Evolutionary conservation across 2,888 invertebrate genomes (phyloP), one percentile per base, ranked within the genome.

Genomic region (Tanytarsus gracilentus): DNA sequence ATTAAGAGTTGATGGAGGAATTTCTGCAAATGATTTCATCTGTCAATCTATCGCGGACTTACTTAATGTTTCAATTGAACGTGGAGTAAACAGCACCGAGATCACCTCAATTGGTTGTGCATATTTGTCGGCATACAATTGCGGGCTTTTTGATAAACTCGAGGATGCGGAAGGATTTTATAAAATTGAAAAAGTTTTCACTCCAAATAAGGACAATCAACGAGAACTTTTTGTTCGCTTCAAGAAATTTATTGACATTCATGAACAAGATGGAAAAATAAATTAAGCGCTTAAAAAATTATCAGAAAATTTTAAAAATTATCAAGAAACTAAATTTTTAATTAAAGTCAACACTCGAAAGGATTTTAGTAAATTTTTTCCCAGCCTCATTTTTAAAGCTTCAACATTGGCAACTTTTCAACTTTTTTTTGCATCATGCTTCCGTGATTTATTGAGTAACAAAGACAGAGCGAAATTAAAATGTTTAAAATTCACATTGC

Each of bases 1-100:
- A 72, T 74, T 36, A 68, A 95, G 96, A 68, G 81, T 93, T 62
- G 93, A 96, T 72, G 97, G 97, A 2, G 97, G 97, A n/a, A 94
- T 97, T n/a, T 86, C 94, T 0, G 84, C 83, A 64, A 97, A 95
- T 72, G 85, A 94, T 73, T 97, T 97, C 69, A 77, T 97, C 44
- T 84, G 90, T 66, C 95, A 96, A 71, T 75, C 90, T 62, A 78
- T 97, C 64, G 84, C 95, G 0, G 90, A 96, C 71, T 76, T 94
- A 59, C 79, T 82, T 1, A 77, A 77, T 14, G 69, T 81, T 56
- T 68, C 72, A 21, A 79, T 88, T 1, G 79, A 83, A 66, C 72
- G 85, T 63, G 74, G 82, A 8, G 68, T 68, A 1, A 40, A 40
- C 1, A 77, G 77, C 58, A 72, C 75, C 1, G 85, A 86, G 70